Base-by-base conservation (phyloP, 2,888 invertebrate species). In the Blastobasis lacticolella region DNA sequence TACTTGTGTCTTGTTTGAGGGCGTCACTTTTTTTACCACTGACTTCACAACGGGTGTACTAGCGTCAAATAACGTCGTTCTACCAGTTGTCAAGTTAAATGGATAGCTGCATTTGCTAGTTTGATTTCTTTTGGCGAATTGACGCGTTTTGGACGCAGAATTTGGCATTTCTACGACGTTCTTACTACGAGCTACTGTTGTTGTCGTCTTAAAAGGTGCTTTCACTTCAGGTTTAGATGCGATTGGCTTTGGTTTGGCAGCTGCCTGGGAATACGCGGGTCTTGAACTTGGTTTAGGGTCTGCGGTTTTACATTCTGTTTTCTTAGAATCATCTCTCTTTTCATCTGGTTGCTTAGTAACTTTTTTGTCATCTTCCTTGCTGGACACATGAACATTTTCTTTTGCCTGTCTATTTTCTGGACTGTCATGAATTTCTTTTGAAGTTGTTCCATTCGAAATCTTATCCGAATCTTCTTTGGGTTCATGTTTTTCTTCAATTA, bases 241-340 rank as follows among this genome's bases (percentile, higher is more conserved):
- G 1, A 70, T 64, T 44, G 73, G 62, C 62, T 88, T 89, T 5
- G 88, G 88, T 65, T 89, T 89, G 38, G 89, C 88, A 40, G 89
- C 89, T 36, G 88, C 88, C 72, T 88, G 88, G 0, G 88, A 89
- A 62, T 89, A 89, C 36, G 89, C 88, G 4, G 88, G 82, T 59
- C 78, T 75, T 6, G 70, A 49, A 8, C 56, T 66, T 4, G 62
- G 60, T 63, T 81, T 54, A 7, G 52, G 36, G 46, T 83, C 81
- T 23, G 23, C 23, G 45, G 46, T 52, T 69, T 74, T 81, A 4
- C 51, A 7, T 42, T 81, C 79, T 41, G 52, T 23, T 56, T 74
- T 78, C 58, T 71, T 64, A 6, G 52, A 43, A 40, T 73, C 70
- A 10, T 49, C 44, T 48, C 52, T 50, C 50, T 45, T 46, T 51